Base-by-base conservation (phyloP, 2,888 invertebrate genomes). In the Orchesella flavescens region DNA sequence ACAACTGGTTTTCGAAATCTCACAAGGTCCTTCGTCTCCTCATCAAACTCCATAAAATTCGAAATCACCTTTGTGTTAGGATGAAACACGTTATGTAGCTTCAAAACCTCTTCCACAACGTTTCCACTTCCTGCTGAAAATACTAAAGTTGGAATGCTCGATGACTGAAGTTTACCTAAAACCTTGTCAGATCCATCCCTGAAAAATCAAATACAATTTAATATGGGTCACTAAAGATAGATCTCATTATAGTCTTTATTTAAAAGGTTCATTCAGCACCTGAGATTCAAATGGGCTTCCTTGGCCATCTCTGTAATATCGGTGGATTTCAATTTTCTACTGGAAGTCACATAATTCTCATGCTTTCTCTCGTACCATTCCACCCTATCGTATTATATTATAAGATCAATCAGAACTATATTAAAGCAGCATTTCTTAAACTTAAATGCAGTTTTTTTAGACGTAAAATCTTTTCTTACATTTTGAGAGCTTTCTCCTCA, bases 61-160 rank as follows among this genome's bases (percentile, higher is more conserved):
- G 97, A 96, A 15, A 97, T 93, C 0, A 96, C 92, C 92, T 94
- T 89, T 49, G 96, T 93, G 90, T 96, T 94, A 0, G 94, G 92
- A 23, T 92, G 91, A 76, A 94, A 90, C 7, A 95, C 92, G 79
- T 93, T 91, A 59, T 94, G 93, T 63, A 94, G 93, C 73, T 92
- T 92, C 49, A 99, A 91, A 46, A 96, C 93, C 1, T 94, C 94
- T 19, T 94, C 92, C 1, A 99, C 96, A 0, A 96, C 93, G 90
- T 98, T 95, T 0, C 97, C 98, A 17, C 97, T 92, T 0, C 99
- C 99, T 3, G 99, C 99, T 1, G 97, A 97, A 91, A 99, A 97
- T 63, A 99, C 95, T 83, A 99, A 90, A 74, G 97, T 92, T 0
- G 98, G 98, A 55, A 99, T 93, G 81, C 93, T 90, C n/a, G 92